These are phyloP conservation scores for Thymelicus sylvestris DNA, from an alignment of 2,888 invertebrate species.

Conservation along the genomic window DNA sequence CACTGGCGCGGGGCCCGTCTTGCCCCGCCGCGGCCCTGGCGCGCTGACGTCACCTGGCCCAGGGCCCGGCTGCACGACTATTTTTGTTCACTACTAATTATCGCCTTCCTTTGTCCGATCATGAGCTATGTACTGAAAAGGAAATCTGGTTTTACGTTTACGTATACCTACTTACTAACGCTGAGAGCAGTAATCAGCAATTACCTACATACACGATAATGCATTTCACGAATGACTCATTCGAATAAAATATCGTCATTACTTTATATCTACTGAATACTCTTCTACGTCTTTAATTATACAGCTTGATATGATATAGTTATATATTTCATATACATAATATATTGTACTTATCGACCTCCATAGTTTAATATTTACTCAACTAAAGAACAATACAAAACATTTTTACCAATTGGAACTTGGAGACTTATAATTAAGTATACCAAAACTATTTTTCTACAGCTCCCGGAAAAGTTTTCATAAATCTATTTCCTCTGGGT, in stretches of 20 bases:
- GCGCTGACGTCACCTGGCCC: constrained; percentile 83
- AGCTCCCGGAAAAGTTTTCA: neutral
- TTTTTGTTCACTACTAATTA: constrained; percentile 82
- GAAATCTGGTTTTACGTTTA: constrained; percentile 63
- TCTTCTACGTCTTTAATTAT: constrained; percentile 5
- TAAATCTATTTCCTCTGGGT: neutral
- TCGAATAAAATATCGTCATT: constrained; percentile 24
- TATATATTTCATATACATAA: neutral
- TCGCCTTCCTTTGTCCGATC: constrained; percentile 79
- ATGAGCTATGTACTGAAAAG: constrained; percentile 64
- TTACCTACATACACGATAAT: constrained; percentile 36
- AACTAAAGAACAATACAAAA: neutral
- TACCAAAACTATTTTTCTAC: neutral
- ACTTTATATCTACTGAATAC: neutral
- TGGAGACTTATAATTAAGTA: neutral
- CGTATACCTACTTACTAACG: constrained; percentile 36
- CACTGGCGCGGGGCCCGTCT: constrained; percentile 85
- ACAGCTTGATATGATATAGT: constrained; percentile 8
- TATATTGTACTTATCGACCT: neutral
- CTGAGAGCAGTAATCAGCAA: constrained; percentile 32
- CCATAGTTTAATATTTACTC: neutral
- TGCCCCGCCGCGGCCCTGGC: constrained; percentile 80
- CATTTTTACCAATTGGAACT: neutral
- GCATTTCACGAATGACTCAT: constrained; percentile 36
- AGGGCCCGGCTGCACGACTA: constrained; percentile 81